A percentile compares a stretch with the other conserved stretches of the same genome.
Evolutionary conservation across 2,113 vertebrate genomes (phyloP).

Genomic region (Nematolebias whitei): DNA sequence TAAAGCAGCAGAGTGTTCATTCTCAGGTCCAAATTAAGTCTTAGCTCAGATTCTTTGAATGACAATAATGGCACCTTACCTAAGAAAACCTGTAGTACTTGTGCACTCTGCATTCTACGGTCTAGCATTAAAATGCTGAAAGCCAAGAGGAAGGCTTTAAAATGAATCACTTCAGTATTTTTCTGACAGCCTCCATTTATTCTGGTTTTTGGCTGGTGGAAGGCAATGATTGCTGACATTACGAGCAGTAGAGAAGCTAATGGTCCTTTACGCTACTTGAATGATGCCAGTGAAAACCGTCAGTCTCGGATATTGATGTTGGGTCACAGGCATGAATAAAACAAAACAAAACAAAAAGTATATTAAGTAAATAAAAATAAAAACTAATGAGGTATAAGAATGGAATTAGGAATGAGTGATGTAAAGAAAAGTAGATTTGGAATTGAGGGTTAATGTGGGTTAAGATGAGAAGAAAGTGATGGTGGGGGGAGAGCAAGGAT

Average conservation of each 20-base stretch:
- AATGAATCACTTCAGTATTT: slow-evolving; percentile 19
- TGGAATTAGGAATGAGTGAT: not conserved
- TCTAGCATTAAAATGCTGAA: not conserved
- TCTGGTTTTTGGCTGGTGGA: slow-evolving; percentile 3
- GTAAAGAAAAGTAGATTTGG: not conserved
- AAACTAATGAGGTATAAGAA: not conserved
- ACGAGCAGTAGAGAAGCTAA: slow-evolving; percentile 21
- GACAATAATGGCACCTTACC: not conserved
- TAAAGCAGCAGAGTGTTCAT: not conserved
- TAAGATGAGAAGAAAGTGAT: not conserved
- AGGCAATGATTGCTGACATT: slow-evolving; percentile 31
- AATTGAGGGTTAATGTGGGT: not conserved
- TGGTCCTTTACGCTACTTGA: slow-evolving; percentile 14
- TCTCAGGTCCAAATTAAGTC: not conserved
- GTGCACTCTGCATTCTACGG: not conserved
- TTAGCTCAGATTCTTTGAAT: not conserved
- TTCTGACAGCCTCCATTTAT: slow-evolving; percentile 36
- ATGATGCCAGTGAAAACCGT: not conserved
- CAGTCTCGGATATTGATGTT: not conserved
- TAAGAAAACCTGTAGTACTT: not conserved
- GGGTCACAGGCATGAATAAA: not conserved
- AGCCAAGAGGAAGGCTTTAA: not conserved
- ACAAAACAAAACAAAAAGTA: not conserved
- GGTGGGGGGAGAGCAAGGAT: not conserved
- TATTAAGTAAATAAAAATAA: not conserved